These are phyloP conservation scores for Holothuria leucospilota DNA, from an alignment of 53 echinoderm and acorn worm genomes.

Conservation along the genomic window DNA sequence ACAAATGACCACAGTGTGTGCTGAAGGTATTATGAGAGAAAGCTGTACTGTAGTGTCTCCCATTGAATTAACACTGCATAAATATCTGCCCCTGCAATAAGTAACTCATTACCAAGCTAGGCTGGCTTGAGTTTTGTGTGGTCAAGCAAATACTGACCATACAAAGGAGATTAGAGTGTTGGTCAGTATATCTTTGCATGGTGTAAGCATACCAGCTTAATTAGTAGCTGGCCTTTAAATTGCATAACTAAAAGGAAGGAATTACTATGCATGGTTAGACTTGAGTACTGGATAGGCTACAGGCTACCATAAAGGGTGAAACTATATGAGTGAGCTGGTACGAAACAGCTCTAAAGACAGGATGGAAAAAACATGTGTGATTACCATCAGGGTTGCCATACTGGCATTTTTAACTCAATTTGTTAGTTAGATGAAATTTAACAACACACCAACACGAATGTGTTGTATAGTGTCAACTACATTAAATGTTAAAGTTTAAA, in stretches of 20 bases:
- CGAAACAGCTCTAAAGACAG: too few species aligned
- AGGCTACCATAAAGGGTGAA: too few species aligned
- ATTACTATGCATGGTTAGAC: too few species aligned
- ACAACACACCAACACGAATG: too few species aligned
- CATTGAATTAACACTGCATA: background rate
- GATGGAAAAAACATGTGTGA: too few species aligned
- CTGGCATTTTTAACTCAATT: too few species aligned
- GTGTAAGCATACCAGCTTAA: slow-evolving; percentile 4
- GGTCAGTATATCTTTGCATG: slow-evolving; percentile 4
- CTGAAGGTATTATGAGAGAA: background rate
- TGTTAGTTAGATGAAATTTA: too few species aligned
- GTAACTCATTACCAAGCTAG: background rate
- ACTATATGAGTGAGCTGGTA: too few species aligned
- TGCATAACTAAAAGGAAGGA: background rate
- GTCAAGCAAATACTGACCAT: slow-evolving; percentile 17
- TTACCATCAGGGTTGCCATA: too few species aligned
- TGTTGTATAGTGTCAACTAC: too few species aligned
- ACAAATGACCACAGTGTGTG: background rate
- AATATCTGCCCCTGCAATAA: background rate
- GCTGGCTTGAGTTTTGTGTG: background rate
- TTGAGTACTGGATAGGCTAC: too few species aligned
- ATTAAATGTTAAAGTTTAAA: too few species aligned
- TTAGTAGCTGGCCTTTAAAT: slow-evolving; percentile 18
- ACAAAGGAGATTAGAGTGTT: background rate
- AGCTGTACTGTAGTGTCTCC: background rate